Percentiles rank a stretch among this genome's conserved stretches.
Conservation (phyloP, 2,113 vertebrate genomes). For the Perognathus longimembris region DNA sequence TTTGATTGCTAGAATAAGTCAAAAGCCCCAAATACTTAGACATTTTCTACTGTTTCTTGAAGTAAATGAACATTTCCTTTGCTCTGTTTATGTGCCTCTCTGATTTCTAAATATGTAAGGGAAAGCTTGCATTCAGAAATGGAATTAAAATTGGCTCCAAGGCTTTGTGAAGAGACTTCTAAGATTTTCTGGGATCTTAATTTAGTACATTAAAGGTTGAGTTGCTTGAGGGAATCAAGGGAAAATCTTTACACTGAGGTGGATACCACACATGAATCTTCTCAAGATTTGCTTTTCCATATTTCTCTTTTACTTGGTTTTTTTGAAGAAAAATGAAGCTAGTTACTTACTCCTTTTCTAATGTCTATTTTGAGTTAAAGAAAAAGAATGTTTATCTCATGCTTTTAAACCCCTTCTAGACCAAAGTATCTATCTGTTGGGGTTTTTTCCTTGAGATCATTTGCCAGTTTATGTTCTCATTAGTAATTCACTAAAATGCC, state of each 20-base stretch:
- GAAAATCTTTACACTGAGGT: not conserved
- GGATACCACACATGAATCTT: not conserved
- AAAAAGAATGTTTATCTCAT: not conserved
- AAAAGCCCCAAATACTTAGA: not conserved
- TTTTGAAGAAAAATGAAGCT: not conserved
- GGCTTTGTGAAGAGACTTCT: not conserved
- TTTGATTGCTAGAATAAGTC: not conserved
- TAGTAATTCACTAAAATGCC: not conserved
- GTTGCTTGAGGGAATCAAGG: not conserved
- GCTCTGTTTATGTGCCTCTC: not conserved
- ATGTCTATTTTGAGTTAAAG: not conserved
- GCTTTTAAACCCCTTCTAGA: not conserved
- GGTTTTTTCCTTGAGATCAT: not conserved
- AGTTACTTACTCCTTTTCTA: not conserved
- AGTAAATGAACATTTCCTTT: slow-evolving; percentile 45
- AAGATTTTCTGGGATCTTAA: not conserved
- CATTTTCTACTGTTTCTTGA: slow-evolving; percentile 7
- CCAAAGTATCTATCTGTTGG: not conserved
- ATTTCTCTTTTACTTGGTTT: not conserved
- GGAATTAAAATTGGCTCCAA: not conserved
- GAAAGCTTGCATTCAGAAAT: not conserved
- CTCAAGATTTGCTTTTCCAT: not conserved
- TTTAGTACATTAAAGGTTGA: not conserved
- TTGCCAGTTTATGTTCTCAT: not conserved
- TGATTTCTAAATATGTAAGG: not conserved